A percentile compares a stretch with the other conserved stretches of the same genome.
phyloP scores from a whole-genome alignment of 2,888 invertebrate species.

The Endomychus coccineus region DNA sequence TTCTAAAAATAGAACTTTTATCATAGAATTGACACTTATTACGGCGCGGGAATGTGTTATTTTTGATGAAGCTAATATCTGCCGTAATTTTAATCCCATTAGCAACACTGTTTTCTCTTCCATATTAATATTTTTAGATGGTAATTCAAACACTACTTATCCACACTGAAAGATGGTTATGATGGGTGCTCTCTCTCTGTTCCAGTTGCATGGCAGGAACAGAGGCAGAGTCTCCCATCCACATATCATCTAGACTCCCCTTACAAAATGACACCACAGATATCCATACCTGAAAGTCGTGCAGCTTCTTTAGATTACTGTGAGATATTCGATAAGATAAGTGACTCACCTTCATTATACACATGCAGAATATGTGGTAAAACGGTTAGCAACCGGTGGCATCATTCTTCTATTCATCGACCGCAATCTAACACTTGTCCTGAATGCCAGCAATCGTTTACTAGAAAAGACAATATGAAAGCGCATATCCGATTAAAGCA shows the following conservation, averaged over 20 bases:
- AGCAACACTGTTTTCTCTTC: no score
- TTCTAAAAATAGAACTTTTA: no score
- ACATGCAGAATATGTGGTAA: conserved; percentile 58
- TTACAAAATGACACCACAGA: conserved; percentile 8
- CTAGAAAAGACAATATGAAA: conserved; percentile 61
- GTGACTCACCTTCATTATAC: conserved; percentile 43
- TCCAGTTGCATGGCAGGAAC: conserved; percentile 37
- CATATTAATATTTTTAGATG: no score
- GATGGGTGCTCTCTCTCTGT: conserved; percentile 36
- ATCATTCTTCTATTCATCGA: conserved; percentile 59
- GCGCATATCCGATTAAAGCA: conserved; percentile 60
- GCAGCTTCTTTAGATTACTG: conserved; percentile 31
- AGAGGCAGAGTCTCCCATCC: conserved; percentile 26
- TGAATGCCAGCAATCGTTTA: conserved; percentile 54
- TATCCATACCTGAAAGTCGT: conserved; percentile 16
- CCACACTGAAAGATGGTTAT: conserved; percentile 31
- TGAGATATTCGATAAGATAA: conserved; percentile 33
- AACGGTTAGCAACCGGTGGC: conserved; percentile 59
- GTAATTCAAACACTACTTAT: no score
- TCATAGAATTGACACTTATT: no score
- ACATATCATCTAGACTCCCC: conserved; percentile 20
- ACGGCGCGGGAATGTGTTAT: no score
- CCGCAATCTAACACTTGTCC: conserved; percentile 58
- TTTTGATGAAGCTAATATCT: no score
- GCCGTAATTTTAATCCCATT: no score